Percentiles rank a stretch among this genome's conserved stretches.
These are phyloP conservation scores for Tetraneura akinire DNA, from an alignment of 1,140 invertebrate species.

Conservation along the genomic window DNA sequence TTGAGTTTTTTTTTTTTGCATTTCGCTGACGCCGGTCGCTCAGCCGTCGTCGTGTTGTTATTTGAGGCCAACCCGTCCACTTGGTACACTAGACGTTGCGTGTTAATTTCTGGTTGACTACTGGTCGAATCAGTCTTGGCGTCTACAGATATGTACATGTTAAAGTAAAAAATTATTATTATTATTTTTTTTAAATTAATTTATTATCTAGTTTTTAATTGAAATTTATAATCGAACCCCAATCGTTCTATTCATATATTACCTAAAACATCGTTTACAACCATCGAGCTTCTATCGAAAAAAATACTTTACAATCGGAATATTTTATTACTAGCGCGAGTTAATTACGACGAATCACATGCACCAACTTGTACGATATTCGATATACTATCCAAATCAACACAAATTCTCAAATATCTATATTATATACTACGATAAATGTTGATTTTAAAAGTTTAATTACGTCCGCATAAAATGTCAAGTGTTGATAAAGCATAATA, in stretches of 20 bases:
- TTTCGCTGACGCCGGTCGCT: neutral
- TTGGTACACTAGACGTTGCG: conserved; percentile 6
- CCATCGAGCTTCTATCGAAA: neutral
- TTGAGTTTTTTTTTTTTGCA: conserved; percentile 9
- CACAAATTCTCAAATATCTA: neutral
- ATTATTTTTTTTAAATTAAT: too few species aligned
- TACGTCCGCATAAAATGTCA: neutral
- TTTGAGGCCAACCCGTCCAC: conserved; percentile 9
- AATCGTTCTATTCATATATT: too few species aligned
- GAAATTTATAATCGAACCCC: too few species aligned
- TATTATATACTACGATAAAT: neutral
- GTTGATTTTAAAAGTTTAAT: neutral
- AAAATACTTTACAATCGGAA: neutral
- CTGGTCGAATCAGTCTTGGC: neutral
- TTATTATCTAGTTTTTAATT: too few species aligned
- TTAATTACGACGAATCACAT: neutral
- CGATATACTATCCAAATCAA: too few species aligned
- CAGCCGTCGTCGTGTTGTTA: neutral
- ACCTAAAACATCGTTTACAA: neutral
- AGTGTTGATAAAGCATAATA: neutral
- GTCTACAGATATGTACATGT: too few species aligned
- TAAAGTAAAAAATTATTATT: neutral
- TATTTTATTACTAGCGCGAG: neutral
- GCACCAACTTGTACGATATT: neutral
- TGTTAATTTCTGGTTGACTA: conserved; percentile 20